Evolutionary conservation across 2,888 invertebrate genomes (phyloP).

Genomic region (Sminthurinus aureus): DNA sequence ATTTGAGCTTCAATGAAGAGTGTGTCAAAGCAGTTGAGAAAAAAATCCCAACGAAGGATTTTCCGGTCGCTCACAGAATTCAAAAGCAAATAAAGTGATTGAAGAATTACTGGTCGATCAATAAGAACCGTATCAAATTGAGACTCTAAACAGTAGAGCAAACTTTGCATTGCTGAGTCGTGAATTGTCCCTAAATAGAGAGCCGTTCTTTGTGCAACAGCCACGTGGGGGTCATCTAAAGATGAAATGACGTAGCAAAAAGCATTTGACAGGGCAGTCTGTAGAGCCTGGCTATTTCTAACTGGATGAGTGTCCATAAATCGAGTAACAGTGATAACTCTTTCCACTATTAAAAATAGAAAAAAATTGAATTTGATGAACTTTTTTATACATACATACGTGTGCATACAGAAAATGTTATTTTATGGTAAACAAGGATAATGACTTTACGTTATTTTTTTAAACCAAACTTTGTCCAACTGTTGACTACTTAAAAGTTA

Average conservation of each 20-base stretch:
- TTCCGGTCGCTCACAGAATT: constrained; percentile 89
- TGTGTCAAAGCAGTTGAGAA: constrained; percentile 94
- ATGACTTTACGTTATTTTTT: too few species aligned
- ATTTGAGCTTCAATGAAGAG: constrained; percentile 96
- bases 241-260: constrained; percentile 96
- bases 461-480: too few species aligned
- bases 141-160: constrained; percentile 93
- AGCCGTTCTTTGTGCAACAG: constrained; percentile 92
- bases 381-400: too few species aligned
- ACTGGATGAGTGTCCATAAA: constrained; percentile 92
- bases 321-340: constrained; percentile 89
- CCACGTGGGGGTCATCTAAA: constrained; percentile 93
- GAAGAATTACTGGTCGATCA: constrained; percentile 95
- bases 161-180: constrained; percentile 83
- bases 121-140: constrained; percentile 98
- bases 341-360: constrained; percentile 76
- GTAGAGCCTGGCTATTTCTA: constrained; percentile 81
- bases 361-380: too few species aligned
- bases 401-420: too few species aligned
- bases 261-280: constrained; percentile 93
- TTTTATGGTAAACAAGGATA: too few species aligned
- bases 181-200: constrained; percentile 93
- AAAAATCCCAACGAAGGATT: constrained; percentile 97
- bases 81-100: constrained; percentile 92
- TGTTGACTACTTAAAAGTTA: too few species aligned